Conservation (phyloP, 2,888 invertebrate genomes). For the Megaustenia siamemsis region DNA sequence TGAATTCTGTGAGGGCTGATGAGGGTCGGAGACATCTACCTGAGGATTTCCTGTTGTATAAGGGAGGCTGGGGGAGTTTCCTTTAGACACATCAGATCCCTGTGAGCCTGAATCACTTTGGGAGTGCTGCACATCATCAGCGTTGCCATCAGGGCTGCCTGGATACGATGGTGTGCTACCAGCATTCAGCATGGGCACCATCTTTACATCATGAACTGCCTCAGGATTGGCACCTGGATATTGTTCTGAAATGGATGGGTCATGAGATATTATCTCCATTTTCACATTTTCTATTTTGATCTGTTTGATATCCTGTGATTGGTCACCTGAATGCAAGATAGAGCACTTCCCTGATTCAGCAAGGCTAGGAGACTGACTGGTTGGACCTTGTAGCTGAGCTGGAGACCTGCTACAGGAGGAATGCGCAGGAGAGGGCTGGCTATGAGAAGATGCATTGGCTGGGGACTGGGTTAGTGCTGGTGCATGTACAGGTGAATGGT, state of each 20-base stretch:
- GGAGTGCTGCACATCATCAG: slow-evolving; percentile 41
- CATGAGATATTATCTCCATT: not conserved
- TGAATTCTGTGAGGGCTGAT: slow-evolving; percentile 17
- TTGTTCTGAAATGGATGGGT: slow-evolving; percentile 21
- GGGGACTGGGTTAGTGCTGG: slow-evolving; percentile 33
- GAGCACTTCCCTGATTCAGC: slow-evolving; percentile 11
- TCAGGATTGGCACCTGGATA: slow-evolving; percentile 8
- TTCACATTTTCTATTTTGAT: not conserved
- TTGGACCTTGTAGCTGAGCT: slow-evolving; percentile 31
- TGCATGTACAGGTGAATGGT: slow-evolving; percentile 38
- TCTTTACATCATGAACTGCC: slow-evolving; percentile 32
- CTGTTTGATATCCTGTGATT: not conserved
- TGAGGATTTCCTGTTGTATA: slow-evolving; percentile 39
- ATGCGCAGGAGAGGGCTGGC: slow-evolving; percentile 50
- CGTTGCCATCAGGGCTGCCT: slow-evolving; percentile 9
- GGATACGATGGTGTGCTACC: slow-evolving; percentile 39
- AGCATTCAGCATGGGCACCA: slow-evolving; percentile 26
- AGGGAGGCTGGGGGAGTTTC: slow-evolving; percentile 36
- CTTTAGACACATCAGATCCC: slow-evolving; percentile 43
- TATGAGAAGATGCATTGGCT: slow-evolving; percentile 33
- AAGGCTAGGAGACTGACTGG: slow-evolving; percentile 44
- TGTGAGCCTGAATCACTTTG: slow-evolving; percentile 48
- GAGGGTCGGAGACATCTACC: slow-evolving; percentile 20
- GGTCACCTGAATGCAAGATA: not conserved
- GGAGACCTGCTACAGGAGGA: slow-evolving; percentile 50